Percentiles rank a stretch among this genome's conserved stretches.
Evolutionary conservation across 2,888 invertebrate species (phyloP).

Genomic region (Heliconius ethilla): DNA sequence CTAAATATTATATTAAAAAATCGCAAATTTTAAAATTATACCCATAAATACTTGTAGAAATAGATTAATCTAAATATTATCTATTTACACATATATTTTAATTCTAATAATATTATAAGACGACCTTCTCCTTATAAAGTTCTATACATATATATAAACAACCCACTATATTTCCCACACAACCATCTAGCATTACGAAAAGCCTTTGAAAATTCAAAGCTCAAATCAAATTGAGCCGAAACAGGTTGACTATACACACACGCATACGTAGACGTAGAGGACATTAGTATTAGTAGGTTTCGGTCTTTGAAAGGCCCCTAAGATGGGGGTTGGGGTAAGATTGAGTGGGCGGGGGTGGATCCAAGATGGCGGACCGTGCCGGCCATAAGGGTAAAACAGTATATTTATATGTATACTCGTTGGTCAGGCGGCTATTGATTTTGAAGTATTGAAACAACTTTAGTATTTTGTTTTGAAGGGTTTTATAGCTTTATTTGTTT

Average conservation of each 20-base stretch:
- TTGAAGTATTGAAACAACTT: slow-evolving; percentile 38
- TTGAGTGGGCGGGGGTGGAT: slow-evolving; percentile 72
- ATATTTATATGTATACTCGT: slow-evolving; percentile 72
- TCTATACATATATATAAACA: background rate
- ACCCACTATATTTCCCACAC: background rate
- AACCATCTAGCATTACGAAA: slow-evolving; percentile 7
- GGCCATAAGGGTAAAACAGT: slow-evolving; percentile 82
- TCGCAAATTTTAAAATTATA: too few species aligned
- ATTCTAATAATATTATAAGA: background rate
- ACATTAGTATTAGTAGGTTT: slow-evolving; percentile 81
- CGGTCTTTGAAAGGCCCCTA: slow-evolving; percentile 80
- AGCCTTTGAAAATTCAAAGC: slow-evolving; percentile 33
- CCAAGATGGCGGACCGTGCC: slow-evolving; percentile 79
- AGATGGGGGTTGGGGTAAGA: slow-evolving; percentile 79
- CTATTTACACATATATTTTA: background rate
- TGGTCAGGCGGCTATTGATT: slow-evolving; percentile 76
- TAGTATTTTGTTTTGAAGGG: background rate
- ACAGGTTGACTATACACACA: slow-evolving; percentile 50
- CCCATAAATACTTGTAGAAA: background rate
- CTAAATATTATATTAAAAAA: too few species aligned
- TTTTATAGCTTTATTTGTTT: slow-evolving; percentile 1
- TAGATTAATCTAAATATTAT: background rate
- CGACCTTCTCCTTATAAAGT: background rate
- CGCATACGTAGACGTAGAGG: slow-evolving; percentile 61
- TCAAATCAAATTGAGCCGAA: slow-evolving; percentile 37